Base-by-base conservation (phyloP, 2,797 vertebrate species). In the Bovichtus variegatus region DNA sequence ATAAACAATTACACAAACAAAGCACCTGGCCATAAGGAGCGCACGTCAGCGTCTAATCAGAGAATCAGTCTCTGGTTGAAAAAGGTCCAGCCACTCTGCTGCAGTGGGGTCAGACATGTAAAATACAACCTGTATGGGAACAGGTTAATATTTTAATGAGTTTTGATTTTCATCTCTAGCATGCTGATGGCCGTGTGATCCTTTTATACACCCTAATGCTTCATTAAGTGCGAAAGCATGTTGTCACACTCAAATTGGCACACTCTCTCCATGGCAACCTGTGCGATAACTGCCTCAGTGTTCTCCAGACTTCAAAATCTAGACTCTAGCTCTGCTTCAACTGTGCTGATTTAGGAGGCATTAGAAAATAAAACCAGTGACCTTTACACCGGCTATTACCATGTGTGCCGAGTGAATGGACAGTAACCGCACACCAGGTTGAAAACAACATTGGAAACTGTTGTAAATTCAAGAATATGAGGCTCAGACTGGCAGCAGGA, bases 231-330 rank as follows among this genome's bases (percentile, higher is more conserved):
- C 80, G 76, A 84, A 64, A 71, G 57, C 59, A 47, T 5, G 63
- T 25, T 21, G 61, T 73, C 66, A 29, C 66, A 11, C 62, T 67
- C 8, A 31, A 10, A 70, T 16, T 38, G 38, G 27, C 7, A 21
- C 66, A 5, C 46, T 51, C 41, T 67, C 51, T 63, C 71, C 71
- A 53, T 66, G 71, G 72, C 36, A 82, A 76, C 72, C 79, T 61
- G 76, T 71, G 46, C 47, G 18, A 0, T 34, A 5, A 50, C 5
- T 2, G 65, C 54, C 31, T 75, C 79, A 18, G 53, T 57, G 2
- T 60, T 23, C 31, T 38, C 18, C 2, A 25, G 44, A 8, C 16
- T 58, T 16, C 36, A 3, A 11, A 49, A 73, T 36, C 54, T 19
- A n/a, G n/a, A n/a, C 7, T 21, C 21, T 0, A 11, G 38, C 29